Evolutionary conservation across 1,140 invertebrate genomes (phyloP).

Genomic region (Hirudo medicinalis): DNA sequence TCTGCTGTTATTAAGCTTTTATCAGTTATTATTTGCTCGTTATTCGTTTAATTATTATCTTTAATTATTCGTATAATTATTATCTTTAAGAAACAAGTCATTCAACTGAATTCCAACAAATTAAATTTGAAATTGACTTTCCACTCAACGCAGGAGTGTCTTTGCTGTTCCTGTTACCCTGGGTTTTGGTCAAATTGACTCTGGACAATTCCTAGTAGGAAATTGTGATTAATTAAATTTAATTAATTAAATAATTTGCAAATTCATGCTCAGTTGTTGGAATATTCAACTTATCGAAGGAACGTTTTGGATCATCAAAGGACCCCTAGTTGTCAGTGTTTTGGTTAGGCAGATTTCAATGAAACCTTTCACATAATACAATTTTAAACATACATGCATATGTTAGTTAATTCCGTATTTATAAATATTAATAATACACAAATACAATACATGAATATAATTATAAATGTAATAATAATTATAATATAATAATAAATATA

Average conservation of each 20-base stretch:
- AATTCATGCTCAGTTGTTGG: constrained; percentile 47
- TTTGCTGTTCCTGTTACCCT: constrained; percentile 19
- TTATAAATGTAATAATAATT: background rate
- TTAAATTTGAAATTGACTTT: background rate
- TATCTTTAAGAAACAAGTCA: background rate
- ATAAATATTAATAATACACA: background rate
- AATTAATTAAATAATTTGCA: constrained; percentile 4
- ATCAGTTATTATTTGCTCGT: background rate
- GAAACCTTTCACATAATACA: background rate
- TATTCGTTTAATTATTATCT: constrained; percentile 9
- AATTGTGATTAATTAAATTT: background rate
- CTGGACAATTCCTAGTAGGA: background rate
- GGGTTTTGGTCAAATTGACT: constrained; percentile 16
- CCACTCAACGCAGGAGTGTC: constrained; percentile 15
- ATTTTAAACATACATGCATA: background rate
- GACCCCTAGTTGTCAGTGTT: constrained; percentile 53
- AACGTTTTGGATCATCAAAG: constrained; percentile 52
- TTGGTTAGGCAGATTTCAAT: constrained; percentile 43
- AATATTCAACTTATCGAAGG: constrained; percentile 44
- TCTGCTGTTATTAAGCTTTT: background rate
- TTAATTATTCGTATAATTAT: background rate
- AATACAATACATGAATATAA: too few relatives aligned
- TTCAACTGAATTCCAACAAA: background rate
- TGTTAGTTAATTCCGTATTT: background rate
- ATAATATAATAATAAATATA: background rate